phyloP scores from a whole-genome alignment of 2,888 invertebrate species.

The Sphecodes monilicornis region DNA sequence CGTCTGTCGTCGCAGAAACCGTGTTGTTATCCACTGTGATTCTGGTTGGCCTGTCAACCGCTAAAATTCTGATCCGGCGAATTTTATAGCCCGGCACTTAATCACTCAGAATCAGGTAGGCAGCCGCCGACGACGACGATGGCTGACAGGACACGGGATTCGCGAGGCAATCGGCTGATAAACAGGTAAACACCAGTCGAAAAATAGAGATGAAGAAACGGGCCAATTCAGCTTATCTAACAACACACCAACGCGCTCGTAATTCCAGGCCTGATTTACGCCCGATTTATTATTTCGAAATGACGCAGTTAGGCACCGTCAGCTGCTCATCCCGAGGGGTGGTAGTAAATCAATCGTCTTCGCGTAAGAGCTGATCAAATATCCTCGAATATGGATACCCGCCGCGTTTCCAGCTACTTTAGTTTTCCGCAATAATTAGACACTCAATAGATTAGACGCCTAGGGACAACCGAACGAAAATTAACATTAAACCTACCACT shows the following conservation, averaged over 20 bases:
- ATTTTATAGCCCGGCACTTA: conserved; percentile 78
- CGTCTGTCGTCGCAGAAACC: conserved; percentile 60
- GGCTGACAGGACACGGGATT: conserved; percentile 69
- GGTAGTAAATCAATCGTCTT: conserved; percentile 69
- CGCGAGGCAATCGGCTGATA: conserved; percentile 79
- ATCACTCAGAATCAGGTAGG: conserved; percentile 73
- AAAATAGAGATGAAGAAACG: conserved; percentile 40
- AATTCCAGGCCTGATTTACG: conserved; percentile 82
- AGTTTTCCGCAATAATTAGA: conserved; percentile 32
- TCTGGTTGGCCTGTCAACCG: conserved; percentile 49
- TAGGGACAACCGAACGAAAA: background rate
- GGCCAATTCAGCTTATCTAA: conserved; percentile 78
- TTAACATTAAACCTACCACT: too few species aligned
- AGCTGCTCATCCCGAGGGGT: conserved; percentile 65
- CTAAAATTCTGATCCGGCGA: conserved; percentile 65
- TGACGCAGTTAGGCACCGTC: conserved; percentile 57
- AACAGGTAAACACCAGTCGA: conserved; percentile 70
- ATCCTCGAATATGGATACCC: conserved; percentile 42
- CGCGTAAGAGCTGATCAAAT: conserved; percentile 61
- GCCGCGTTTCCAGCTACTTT: conserved; percentile 11
- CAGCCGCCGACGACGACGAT: conserved; percentile 37
- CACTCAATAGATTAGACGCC: background rate
- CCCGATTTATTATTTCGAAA: conserved; percentile 75
- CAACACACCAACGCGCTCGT: conserved; percentile 43
- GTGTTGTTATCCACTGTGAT: conserved; percentile 36